These are phyloP conservation scores for Zonotrichia leucophrys DNA, from an alignment of 2,113 vertebrate species.

Conservation along the genomic window DNA sequence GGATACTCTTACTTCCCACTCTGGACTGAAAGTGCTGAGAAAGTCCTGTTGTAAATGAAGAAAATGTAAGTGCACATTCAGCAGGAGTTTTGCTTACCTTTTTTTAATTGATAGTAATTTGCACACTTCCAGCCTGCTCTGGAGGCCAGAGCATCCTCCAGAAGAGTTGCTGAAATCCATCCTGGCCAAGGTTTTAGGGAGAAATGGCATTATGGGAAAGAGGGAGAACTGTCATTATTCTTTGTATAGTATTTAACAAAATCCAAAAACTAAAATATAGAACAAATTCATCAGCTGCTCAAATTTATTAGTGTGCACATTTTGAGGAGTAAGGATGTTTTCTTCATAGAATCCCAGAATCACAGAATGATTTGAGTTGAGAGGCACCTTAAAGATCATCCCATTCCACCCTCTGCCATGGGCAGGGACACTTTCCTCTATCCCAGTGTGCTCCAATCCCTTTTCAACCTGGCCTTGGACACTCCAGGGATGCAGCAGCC, in stretches of 20 bases:
- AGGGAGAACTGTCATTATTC: neutral
- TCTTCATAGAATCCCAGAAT: neutral
- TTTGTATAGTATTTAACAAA: neutral
- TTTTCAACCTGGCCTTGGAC: rapidly evolving
- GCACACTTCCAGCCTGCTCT: neutral
- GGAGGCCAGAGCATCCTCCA: neutral
- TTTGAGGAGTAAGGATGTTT: neutral
- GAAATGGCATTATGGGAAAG: neutral
- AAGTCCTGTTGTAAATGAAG: neutral
- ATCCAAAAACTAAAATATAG: neutral
- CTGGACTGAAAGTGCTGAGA: neutral
- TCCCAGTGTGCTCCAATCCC: neutral
- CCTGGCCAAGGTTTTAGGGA: neutral
- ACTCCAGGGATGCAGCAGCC: neutral
- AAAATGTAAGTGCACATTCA: neutral
- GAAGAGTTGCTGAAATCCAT: neutral
- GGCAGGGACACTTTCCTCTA: neutral
- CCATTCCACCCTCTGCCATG: neutral
- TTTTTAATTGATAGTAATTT: neutral
- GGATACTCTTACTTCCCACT: neutral
- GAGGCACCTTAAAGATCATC: neutral
- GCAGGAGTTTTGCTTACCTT: neutral
- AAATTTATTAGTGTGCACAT: neutral
- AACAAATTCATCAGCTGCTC: neutral
- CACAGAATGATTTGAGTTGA: neutral